phyloP scores from a whole-genome alignment of 92 coral and sea anemone species.

The Palythoa heliodiscus region DNA sequence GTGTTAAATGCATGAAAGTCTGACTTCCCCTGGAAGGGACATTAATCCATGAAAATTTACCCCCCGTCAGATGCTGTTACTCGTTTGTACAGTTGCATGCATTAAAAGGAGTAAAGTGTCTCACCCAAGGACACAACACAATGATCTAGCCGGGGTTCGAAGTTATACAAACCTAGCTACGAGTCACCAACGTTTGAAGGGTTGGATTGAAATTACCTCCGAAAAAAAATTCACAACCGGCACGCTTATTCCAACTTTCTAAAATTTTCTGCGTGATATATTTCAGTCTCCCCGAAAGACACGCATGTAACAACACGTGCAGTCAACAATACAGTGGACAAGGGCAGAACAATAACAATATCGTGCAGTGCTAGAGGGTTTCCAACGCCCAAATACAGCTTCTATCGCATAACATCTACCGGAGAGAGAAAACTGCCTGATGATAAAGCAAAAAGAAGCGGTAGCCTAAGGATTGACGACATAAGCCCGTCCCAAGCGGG shows the following conservation, averaged over 20 bases:
- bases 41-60: no score
- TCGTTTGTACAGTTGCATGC: no score
- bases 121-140: no score
- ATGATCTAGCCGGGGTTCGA: no score
- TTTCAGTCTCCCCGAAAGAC: slow-evolving; percentile 74
- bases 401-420: slow-evolving; percentile 49
- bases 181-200: no score
- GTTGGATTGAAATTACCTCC: no score
- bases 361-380: slow-evolving; percentile 76
- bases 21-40: no score
- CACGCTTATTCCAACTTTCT: background rate
- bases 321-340: slow-evolving; percentile 61
- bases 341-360: slow-evolving; percentile 65
- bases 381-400: slow-evolving; percentile 77
- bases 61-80: no score
- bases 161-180: no score
- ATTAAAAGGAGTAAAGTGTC: no score
- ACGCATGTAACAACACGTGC: slow-evolving; percentile 69
- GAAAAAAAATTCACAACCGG: no score
- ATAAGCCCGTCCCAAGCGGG: slow-evolving; percentile 70
- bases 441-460: slow-evolving; percentile 64
- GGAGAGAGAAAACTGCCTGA: slow-evolving; percentile 35
- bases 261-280: background rate
- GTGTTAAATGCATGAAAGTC: no score
- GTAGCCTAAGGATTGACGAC: slow-evolving; percentile 49